These are phyloP conservation scores for Trypoxylon attenuatum DNA, from an alignment of 2,888 invertebrate species.

Conservation along the genomic window DNA sequence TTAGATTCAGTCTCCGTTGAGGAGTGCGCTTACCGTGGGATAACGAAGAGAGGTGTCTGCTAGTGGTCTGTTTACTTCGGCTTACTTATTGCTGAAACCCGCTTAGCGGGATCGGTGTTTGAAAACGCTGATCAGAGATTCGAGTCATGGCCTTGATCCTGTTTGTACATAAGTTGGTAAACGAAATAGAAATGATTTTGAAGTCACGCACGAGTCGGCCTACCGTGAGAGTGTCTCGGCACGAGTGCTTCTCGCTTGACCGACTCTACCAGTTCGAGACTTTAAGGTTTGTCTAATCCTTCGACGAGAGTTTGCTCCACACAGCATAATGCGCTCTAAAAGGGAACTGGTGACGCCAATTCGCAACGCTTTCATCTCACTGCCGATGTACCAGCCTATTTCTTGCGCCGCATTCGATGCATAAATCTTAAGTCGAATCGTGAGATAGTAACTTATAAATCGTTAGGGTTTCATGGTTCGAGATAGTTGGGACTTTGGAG, in stretches of 20 bases:
- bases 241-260: slow-evolving; percentile 45
- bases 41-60: slow-evolving; percentile 9
- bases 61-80: not conserved
- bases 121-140: not conserved
- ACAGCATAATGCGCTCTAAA: not conserved
- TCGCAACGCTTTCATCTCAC: not conserved
- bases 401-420: too few relatives aligned
- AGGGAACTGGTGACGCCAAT: not conserved
- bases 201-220: slow-evolving; percentile 53
- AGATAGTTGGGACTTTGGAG: too few relatives aligned
- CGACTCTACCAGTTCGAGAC: slow-evolving; percentile 28
- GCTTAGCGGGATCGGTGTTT: not conserved
- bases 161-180: slow-evolving; percentile 19
- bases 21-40: slow-evolving; percentile 32
- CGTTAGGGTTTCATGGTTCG: too few relatives aligned
- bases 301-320: not conserved
- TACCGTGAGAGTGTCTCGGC: slow-evolving; percentile 43
- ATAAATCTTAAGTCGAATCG: too few relatives aligned
- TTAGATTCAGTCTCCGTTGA: slow-evolving; percentile 38
- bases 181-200: slow-evolving; percentile 64
- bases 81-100: slow-evolving; percentile 1
- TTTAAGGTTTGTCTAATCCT: slow-evolving; percentile 20
- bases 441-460: too few relatives aligned
- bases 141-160: slow-evolving; percentile 42
- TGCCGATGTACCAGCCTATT: not conserved